Conservation (phyloP, 2,113 vertebrate species). For the Pelvicachromis taeniatus region DNA sequence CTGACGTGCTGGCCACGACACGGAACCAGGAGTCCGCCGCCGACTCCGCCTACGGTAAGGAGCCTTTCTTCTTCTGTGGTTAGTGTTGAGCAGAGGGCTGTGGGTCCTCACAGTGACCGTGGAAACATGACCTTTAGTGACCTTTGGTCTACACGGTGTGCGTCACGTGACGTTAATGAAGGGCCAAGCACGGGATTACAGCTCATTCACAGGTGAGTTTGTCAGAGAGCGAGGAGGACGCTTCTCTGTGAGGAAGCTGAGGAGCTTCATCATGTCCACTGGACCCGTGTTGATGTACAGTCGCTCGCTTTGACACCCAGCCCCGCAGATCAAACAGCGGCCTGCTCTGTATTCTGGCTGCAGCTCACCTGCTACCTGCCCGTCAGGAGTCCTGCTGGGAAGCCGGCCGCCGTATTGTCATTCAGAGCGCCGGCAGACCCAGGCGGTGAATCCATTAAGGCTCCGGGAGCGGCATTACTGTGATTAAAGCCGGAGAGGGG, state of each 20-base stretch:
- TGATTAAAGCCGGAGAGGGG: conserved; percentile 15
- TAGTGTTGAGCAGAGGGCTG: neutral
- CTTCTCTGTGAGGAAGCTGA: neutral
- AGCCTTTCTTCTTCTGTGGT: neutral
- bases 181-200: neutral
- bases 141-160: neutral
- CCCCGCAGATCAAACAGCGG: neutral
- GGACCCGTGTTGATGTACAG: neutral
- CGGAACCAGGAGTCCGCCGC: conserved; percentile 46
- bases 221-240: neutral
- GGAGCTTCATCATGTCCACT: neutral
- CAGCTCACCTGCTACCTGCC: neutral
- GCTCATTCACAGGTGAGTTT: neutral
- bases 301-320: neutral
- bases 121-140: neutral
- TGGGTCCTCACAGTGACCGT: neutral
- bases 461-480: neutral
- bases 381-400: neutral
- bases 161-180: neutral
- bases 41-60: conserved; percentile 54
- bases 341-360: conserved; percentile 19
- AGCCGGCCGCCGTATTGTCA: neutral
- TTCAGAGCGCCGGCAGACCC: conserved; percentile 7
- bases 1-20: conserved; percentile 20
- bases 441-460: conserved; percentile 26